These are phyloP conservation scores for Heteronetta atricapilla DNA, from an alignment of 2,113 vertebrate species.

Conservation along the genomic window DNA sequence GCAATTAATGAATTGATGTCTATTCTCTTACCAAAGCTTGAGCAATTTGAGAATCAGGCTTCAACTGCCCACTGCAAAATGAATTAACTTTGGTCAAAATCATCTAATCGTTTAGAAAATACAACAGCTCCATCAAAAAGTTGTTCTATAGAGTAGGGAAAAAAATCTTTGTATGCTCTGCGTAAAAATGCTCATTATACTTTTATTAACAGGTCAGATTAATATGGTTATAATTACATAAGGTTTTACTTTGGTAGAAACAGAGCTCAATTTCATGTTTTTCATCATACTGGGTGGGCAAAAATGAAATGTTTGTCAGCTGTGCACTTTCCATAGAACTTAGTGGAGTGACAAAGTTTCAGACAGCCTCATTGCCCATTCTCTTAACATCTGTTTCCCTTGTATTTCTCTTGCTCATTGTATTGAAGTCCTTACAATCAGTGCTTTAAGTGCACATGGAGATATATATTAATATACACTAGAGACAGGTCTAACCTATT, in stretches of 20 bases:
- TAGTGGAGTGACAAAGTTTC: background rate
- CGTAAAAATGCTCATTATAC: background rate
- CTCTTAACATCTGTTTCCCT: slow-evolving; percentile 58
- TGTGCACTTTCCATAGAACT: background rate
- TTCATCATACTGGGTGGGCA: background rate
- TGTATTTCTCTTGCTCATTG: slow-evolving; percentile 34
- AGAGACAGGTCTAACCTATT: slow-evolving; percentile 60
- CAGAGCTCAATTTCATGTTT: background rate
- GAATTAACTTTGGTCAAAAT: background rate
- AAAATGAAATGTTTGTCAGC: background rate
- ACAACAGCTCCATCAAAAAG: background rate
- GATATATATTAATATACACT: slow-evolving; percentile 63
- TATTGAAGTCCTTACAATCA: slow-evolving; percentile 54
- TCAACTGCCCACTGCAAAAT: background rate
- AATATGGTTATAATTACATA: background rate
- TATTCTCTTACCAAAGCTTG: background rate
- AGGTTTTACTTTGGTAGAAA: background rate
- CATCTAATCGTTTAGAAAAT: background rate
- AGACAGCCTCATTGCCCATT: background rate
- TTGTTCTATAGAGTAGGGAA: background rate
- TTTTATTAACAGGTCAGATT: background rate
- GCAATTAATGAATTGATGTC: background rate
- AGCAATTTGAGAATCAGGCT: background rate
- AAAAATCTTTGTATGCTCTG: background rate
- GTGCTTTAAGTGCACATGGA: slow-evolving; percentile 37